A percentile compares a stretch with the other conserved stretches of the same genome.
These are phyloP conservation scores for Nesometra sesokonis DNA, from an alignment of 35 echinoderm and acorn worm genomes.

Conservation along the genomic window DNA sequence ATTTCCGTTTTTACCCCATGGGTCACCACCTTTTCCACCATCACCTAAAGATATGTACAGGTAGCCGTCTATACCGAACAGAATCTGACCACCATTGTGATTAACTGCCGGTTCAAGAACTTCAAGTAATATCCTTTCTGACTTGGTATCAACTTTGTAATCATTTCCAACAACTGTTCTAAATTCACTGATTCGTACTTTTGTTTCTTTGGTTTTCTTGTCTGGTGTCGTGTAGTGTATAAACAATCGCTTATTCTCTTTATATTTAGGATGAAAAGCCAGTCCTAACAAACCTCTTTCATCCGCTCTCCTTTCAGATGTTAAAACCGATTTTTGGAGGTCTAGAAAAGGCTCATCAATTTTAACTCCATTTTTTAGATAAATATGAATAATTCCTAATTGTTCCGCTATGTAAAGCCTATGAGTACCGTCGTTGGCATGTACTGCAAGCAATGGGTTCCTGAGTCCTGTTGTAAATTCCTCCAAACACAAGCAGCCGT, in stretches of 20 bases:
- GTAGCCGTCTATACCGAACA: constrained; percentile 74
- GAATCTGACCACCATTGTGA: constrained; percentile 86
- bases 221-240: constrained; percentile 45
- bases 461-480: constrained; percentile 84
- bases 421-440: constrained; percentile 79
- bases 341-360: constrained; percentile 82
- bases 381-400: constrained; percentile 57
- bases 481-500: constrained; percentile 72
- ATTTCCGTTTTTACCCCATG: constrained; percentile 59
- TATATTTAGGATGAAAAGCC: constrained; percentile 76
- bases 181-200: constrained; percentile 59
- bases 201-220: not conserved
- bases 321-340: constrained; percentile 36
- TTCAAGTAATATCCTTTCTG: constrained; percentile 59
- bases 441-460: constrained; percentile 57
- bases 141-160: constrained; percentile 42
- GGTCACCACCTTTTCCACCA: constrained; percentile 76
- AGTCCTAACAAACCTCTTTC: constrained; percentile 75
- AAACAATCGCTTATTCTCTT: constrained; percentile 57
- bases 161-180: constrained; percentile 25
- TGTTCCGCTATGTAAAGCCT: constrained; percentile 77
- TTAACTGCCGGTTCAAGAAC: constrained; percentile 62
- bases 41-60: constrained; percentile 73
- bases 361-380: constrained; percentile 42
- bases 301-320: constrained; percentile 38